Base-by-base conservation (phyloP, 1,140 invertebrate species). In the Eciton burchellii region DNA sequence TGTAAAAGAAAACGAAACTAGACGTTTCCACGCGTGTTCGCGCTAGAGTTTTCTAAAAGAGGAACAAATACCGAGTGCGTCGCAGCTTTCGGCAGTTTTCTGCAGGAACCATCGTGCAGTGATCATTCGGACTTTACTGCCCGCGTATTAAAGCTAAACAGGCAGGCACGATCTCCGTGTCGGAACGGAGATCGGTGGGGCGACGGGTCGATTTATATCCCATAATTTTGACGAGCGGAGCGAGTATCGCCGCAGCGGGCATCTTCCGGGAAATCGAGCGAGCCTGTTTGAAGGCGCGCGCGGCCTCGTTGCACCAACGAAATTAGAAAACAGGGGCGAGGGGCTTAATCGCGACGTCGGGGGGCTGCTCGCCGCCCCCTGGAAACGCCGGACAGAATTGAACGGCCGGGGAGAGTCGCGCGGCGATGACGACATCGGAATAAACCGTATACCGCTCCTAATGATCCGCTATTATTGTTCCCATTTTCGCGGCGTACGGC, bases 401-500 rank as follows among this genome's bases (percentile, higher is more conserved):
- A 60, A 60, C 62, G 21, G 26, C 24, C 9, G 8, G 11, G 9
- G 11, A 24, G n/a, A 35, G 29, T 6, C 52, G 16, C 12, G 52
- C 57, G 57, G 56, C 62, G 62, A 83, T 43, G 35, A 66, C 74
- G 19, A 88, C 87, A 89, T 91, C 89, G 89, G 91, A 92, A 90
- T 92, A 91, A 91, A 92, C 84, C 89, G 85, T 91, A 90, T 84
- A 87, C 87, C 87, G 84, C 86, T 88, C 89, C 89, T 93, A 93
- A 93, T 93, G 92, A 93, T 88, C 89, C 88, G 82, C 90, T 92
- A 90, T 92, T 92, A 93, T 93, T 92, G 92, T 93, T 88, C 88
- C 84, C 88, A 89, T 91, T 91, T 91, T 92, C 89, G 87, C 85
- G 74, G 82, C 81, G 73, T 62, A 73, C 68, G 72, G 87, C 88